phyloP scores from a whole-genome alignment of 2,888 invertebrate species.

The Lepidonotus clava region DNA sequence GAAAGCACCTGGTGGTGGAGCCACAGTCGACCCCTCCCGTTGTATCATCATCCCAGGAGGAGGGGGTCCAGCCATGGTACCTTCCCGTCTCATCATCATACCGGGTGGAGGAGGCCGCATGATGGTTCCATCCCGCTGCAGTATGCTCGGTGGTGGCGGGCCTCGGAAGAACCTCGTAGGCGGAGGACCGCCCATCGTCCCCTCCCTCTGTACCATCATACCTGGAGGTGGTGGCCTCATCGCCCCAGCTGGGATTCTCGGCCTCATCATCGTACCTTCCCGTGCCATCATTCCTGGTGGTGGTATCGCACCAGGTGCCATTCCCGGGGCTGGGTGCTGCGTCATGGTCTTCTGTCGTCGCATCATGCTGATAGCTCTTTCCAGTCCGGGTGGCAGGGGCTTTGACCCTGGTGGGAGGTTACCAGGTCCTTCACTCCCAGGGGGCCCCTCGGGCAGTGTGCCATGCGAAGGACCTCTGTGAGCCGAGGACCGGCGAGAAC shows the following conservation, averaged over 20 bases:
- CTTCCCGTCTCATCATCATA: background rate
- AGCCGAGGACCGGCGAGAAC: background rate
- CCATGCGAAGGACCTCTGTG: no score
- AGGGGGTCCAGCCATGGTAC: background rate
- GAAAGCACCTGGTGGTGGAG: background rate
- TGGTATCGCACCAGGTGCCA: background rate
- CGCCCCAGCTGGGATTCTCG: background rate
- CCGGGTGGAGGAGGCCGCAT: background rate
- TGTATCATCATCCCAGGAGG: background rate
- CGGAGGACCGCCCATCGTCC: background rate
- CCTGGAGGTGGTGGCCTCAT: background rate
- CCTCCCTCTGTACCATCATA: background rate
- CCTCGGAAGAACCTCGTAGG: background rate
- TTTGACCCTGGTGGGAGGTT: background rate
- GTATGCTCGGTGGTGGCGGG: background rate
- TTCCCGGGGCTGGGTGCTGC: constrained; percentile 3
- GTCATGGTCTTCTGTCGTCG: constrained; percentile 30
- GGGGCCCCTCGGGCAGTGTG: no score
- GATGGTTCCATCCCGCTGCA: background rate
- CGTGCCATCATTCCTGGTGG: background rate
- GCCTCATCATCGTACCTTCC: background rate
- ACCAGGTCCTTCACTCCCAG: background rate
- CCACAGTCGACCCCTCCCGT: background rate
- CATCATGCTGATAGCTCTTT: constrained; percentile 30
- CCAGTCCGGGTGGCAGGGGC: background rate